phyloP scores from a whole-genome alignment of 2,888 invertebrate genomes.

The Patella caerulea region DNA sequence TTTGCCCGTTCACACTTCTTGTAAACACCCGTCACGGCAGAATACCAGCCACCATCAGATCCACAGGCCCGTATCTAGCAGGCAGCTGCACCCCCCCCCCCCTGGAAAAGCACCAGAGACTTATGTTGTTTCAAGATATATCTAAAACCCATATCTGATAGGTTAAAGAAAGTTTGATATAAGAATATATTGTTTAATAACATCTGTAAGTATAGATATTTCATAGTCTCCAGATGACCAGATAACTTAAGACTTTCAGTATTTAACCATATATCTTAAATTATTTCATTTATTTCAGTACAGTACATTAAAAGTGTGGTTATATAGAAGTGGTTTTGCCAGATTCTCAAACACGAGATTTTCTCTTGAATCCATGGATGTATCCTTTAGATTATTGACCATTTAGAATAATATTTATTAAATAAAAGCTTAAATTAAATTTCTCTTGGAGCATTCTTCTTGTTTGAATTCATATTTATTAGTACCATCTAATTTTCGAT shows the following conservation, averaged over 20 bases:
- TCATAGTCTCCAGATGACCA: too few species aligned
- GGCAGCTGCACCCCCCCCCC: too few species aligned
- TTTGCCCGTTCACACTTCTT: too few species aligned
- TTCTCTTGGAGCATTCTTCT: too few species aligned
- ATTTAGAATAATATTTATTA: too few species aligned
- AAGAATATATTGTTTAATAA: conserved; percentile 77
- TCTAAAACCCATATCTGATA: conserved; percentile 77
- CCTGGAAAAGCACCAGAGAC: conserved; percentile 67
- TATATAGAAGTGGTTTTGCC: conserved; percentile 78
- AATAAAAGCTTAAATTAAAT: too few species aligned
- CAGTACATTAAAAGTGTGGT: conserved; percentile 74
- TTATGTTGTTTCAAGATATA: conserved; percentile 77
- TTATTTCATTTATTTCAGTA: conserved; percentile 61
- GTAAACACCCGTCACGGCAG: too few species aligned
- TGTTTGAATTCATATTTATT: too few species aligned
- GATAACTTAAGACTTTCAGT: too few species aligned
- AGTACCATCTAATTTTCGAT: too few species aligned
- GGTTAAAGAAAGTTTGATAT: conserved; percentile 78
- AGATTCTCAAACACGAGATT: conserved; percentile 77
- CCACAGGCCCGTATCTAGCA: too few species aligned
- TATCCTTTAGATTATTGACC: conserved; percentile 60
- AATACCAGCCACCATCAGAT: too few species aligned
- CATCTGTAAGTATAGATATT: conserved; percentile 71
- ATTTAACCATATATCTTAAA: background rate
- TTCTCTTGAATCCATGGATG: conserved; percentile 75